Evolutionary conservation across 2,888 invertebrate species (phyloP).

Genomic region (Abrostola triplasia): DNA sequence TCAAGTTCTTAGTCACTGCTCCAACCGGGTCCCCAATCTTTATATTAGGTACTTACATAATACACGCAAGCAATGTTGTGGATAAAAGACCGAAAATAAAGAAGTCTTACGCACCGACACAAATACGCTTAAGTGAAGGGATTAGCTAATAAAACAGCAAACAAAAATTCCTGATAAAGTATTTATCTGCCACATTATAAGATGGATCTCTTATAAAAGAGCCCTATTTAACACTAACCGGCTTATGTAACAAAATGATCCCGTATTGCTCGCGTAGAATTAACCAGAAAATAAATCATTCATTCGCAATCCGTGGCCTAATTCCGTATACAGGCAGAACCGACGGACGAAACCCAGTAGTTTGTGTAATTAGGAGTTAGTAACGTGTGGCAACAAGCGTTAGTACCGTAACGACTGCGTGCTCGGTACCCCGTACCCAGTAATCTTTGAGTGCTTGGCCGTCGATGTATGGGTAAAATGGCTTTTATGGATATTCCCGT

Average conservation of each 20-base stretch:
- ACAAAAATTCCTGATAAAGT: not conserved
- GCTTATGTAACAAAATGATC: constrained; percentile 37
- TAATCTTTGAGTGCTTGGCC: constrained; percentile 45
- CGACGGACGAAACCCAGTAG: constrained; percentile 45
- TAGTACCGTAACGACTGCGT: constrained; percentile 47
- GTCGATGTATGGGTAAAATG: constrained; percentile 33
- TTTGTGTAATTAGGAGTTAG: constrained; percentile 59
- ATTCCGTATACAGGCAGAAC: constrained; percentile 47
- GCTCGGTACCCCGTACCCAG: constrained; percentile 24
- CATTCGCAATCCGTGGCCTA: constrained; percentile 53
- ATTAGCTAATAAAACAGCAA: not conserved
- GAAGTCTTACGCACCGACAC: not conserved
- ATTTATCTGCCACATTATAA: constrained; percentile 7
- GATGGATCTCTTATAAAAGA: constrained; percentile 14
- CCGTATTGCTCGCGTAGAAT: constrained; percentile 36
- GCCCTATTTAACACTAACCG: constrained; percentile 35
- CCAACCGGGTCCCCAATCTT: no score
- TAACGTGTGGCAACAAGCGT: constrained; percentile 48
- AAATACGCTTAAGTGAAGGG: not conserved
- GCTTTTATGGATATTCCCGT: constrained; percentile 27
- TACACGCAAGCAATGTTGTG: no score
- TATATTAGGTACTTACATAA: no score
- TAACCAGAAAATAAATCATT: constrained; percentile 55
- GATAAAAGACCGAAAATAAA: no score
- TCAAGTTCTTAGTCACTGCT: no score